Conservation (phyloP, 2,113 vertebrate species). For the Pseudorasbora parva region DNA sequence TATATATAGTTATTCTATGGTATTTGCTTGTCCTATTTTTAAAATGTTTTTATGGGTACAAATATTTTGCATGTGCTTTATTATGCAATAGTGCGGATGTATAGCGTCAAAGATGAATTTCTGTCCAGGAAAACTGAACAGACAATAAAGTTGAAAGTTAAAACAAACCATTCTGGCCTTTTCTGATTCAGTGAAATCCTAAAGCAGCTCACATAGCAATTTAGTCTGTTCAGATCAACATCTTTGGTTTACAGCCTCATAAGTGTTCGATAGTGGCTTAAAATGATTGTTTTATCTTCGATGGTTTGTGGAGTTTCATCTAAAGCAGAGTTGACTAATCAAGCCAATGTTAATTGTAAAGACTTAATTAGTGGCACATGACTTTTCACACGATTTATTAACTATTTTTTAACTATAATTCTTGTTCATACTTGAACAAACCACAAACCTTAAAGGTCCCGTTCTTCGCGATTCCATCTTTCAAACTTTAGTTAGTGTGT, state of each 20-base stretch:
- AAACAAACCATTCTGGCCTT: neutral
- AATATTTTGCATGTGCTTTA: no score
- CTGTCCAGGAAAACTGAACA: no score
- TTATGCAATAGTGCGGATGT: no score
- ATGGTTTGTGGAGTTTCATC: neutral
- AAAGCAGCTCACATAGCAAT: neutral
- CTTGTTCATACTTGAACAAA: neutral
- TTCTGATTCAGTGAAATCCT: neutral
- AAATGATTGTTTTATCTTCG: neutral
- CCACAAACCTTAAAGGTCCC: no score
- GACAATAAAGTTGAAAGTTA: no score
- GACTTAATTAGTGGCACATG: neutral
- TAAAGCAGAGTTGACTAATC: neutral
- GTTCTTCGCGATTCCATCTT: no score
- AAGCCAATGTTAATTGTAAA: neutral
- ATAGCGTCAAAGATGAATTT: no score
- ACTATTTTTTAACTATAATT: neutral
- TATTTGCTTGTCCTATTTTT: no score
- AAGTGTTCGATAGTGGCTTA: neutral
- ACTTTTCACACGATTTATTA: neutral
- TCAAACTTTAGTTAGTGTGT: no score
- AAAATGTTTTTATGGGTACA: no score
- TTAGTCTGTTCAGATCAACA: neutral
- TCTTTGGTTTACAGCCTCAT: neutral
- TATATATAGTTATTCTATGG: no score